Evolutionary conservation across 2,797 vertebrate genomes (phyloP).

Genomic region (Steatocranus sp.): DNA sequence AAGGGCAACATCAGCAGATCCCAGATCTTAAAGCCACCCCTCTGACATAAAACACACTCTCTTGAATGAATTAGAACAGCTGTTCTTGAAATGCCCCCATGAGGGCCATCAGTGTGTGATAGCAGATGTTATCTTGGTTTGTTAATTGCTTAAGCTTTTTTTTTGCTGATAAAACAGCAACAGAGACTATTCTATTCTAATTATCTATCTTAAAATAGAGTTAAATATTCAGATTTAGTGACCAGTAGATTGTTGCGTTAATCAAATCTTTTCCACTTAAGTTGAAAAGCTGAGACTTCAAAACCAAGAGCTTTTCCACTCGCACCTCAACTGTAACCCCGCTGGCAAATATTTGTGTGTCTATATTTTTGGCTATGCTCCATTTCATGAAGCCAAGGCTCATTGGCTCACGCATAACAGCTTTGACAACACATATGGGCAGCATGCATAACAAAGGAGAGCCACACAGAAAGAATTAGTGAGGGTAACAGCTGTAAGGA

Average conservation of each 20-base stretch:
- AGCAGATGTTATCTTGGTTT: not conserved
- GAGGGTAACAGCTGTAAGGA: not conserved
- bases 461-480: not conserved
- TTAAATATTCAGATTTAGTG: not conserved
- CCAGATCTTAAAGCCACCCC: not conserved
- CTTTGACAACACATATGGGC: conserved; percentile 3
- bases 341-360: not conserved
- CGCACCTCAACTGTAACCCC: not conserved
- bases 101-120: not conserved
- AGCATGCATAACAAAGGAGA: not conserved
- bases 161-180: not conserved
- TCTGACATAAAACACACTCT: not conserved
- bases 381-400: not conserved
- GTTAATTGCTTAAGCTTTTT: not conserved
- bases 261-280: not conserved
- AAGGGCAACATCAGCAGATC: not conserved
- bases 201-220: not conserved
- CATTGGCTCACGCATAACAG: not conserved
- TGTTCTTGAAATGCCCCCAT: not conserved
- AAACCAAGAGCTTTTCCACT: not conserved
- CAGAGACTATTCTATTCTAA: not conserved
- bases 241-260: not conserved
- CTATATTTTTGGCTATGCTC: not conserved
- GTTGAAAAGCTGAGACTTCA: not conserved
- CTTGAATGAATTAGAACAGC: not conserved